Conservation (phyloP, 2,888 invertebrate genomes). For the Nomada goodeniana region DNA sequence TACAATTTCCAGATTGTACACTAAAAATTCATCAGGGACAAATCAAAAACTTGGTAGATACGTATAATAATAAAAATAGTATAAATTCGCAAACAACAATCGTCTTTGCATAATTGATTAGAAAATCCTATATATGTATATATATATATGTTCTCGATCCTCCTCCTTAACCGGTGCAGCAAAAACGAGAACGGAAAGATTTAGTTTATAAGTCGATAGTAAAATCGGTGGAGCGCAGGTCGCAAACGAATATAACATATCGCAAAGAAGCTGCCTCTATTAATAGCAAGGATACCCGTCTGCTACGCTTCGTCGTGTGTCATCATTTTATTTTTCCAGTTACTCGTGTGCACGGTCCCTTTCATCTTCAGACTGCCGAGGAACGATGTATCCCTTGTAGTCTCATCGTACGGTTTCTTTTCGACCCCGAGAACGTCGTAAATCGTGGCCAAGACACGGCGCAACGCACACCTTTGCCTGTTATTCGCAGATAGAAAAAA, state of each 20-base stretch:
- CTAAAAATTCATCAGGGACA: too few species aligned
- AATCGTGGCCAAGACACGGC: slow-evolving; percentile 57
- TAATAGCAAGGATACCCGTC: slow-evolving; percentile 68
- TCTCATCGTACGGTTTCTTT: slow-evolving; percentile 60
- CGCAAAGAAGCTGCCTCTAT: slow-evolving; percentile 68
- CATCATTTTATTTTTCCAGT: slow-evolving; percentile 72
- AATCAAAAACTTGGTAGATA: too few species aligned
- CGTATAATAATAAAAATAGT: too few species aligned
- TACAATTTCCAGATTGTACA: too few species aligned
- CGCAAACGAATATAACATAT: slow-evolving; percentile 22
- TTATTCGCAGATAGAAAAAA: slow-evolving; percentile 62
- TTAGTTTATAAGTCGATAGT: slow-evolving; percentile 12
- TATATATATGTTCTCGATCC: too few species aligned
- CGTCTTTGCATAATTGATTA: too few species aligned
- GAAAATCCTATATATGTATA: too few species aligned
- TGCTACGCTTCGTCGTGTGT: slow-evolving; percentile 56
- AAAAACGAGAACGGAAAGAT: too few species aligned
- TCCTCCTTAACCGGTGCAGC: too few species aligned
- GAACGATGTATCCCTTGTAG: slow-evolving; percentile 58
- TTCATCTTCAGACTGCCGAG: slow-evolving; percentile 67
- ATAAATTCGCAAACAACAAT: too few species aligned
- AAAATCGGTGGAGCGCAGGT: slow-evolving; percentile 22
- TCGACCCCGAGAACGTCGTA: slow-evolving; percentile 63
- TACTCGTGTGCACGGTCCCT: slow-evolving; percentile 59
- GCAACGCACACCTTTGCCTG: slow-evolving; percentile 53